A percentile compares a stretch with the other conserved stretches of the same genome.
These are phyloP conservation scores for Philaenus spumarius DNA, from an alignment of 1,140 invertebrate genomes.

Conservation along the genomic window DNA sequence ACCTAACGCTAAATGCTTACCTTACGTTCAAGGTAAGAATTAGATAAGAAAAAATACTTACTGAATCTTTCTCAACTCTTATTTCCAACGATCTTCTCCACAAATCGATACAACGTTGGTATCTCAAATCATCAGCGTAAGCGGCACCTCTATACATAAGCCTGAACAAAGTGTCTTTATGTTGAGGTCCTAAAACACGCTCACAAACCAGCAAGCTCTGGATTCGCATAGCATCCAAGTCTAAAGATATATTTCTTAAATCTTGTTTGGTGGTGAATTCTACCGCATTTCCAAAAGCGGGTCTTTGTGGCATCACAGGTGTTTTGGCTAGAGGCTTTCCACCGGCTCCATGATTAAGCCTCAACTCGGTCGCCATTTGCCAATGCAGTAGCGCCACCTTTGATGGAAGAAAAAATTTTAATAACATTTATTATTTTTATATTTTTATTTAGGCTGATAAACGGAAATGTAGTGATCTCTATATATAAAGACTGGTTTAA, in stretches of 20 bases:
- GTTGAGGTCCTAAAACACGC: conserved; percentile 67
- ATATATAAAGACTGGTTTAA: too few species aligned
- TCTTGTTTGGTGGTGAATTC: conserved; percentile 68
- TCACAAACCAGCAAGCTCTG: conserved; percentile 79
- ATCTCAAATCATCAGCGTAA: conserved; percentile 76
- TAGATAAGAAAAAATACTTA: conserved; percentile 38
- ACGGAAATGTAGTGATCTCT: too few species aligned
- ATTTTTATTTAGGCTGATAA: too few species aligned
- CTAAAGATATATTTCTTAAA: conserved; percentile 59
- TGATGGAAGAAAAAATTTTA: too few species aligned
- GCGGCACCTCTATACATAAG: conserved; percentile 70
- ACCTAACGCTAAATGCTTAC: too few species aligned
- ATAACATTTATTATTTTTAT: too few species aligned
- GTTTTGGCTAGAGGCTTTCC: conserved; percentile 45
- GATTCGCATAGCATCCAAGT: conserved; percentile 72
- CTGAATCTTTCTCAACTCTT: conserved; percentile 67
- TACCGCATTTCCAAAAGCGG: conserved; percentile 53
- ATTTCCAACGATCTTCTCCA: conserved; percentile 75
- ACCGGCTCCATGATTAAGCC: conserved; percentile 27
- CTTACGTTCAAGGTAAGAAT: too few species aligned
- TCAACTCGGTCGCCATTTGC: conserved; percentile 26
- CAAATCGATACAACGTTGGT: conserved; percentile 77
- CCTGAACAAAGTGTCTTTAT: conserved; percentile 81
- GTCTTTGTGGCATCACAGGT: conserved; percentile 47
- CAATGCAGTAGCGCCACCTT: conserved; percentile 30